A percentile compares a stretch with the other conserved stretches of the same genome.
Conservation (phyloP, 2,113 vertebrate species). For the Rhea pennata region DNA sequence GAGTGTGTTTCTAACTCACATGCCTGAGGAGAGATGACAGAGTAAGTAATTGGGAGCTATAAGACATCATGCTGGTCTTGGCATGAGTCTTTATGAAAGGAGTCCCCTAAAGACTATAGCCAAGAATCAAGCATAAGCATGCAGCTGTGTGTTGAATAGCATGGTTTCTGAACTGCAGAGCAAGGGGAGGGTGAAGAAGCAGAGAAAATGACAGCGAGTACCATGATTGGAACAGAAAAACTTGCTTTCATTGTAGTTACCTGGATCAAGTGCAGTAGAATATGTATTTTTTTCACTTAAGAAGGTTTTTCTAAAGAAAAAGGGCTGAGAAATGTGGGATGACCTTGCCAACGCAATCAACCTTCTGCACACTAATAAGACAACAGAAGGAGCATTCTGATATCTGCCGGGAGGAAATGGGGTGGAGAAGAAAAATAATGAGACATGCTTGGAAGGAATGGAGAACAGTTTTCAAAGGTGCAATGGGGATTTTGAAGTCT, state of each 20-base stretch:
- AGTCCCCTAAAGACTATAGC: not conserved
- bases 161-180: not conserved
- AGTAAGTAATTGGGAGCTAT: not conserved
- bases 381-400: not conserved
- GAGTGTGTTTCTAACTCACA: not conserved
- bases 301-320: not conserved
- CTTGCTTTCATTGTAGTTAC: not conserved
- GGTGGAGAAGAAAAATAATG: not conserved
- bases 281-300: not conserved
- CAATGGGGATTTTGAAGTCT: not conserved
- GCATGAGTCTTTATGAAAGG: not conserved
- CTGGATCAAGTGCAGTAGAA: not conserved
- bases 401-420: not conserved
- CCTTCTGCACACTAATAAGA: not conserved
- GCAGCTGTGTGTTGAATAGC: rapidly evolving
- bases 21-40: not conserved
- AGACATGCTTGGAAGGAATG: not conserved
- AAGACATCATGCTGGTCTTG: not conserved
- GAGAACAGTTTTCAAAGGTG: not conserved
- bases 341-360: not conserved
- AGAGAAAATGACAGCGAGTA: not conserved
- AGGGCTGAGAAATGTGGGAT: not conserved
- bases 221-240: not conserved
- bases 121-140: not conserved
- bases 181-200: not conserved